phyloP scores from a whole-genome alignment of 2,797 vertebrate species.

The Trematomus bernacchii region DNA sequence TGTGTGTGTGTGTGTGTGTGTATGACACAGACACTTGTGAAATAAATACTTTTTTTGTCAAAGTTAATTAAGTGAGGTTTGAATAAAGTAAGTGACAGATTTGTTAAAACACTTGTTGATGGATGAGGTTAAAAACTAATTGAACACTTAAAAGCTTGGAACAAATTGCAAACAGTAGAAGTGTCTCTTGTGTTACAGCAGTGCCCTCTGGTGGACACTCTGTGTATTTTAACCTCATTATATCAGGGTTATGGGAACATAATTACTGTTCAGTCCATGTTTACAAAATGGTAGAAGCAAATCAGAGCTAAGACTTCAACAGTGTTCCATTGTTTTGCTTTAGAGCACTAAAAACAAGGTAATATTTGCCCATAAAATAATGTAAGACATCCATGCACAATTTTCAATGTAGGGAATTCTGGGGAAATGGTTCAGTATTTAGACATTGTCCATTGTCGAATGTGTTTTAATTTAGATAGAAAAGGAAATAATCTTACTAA shows the following conservation, averaged over 20 bases:
- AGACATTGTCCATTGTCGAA: neutral
- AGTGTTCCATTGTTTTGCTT: neutral
- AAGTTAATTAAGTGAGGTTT: conserved; percentile 35
- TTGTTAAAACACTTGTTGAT: conserved; percentile 20
- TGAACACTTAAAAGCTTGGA: conserved; percentile 7
- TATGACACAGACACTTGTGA: neutral
- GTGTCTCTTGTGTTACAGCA: conserved; percentile 44
- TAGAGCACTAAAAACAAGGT: neutral
- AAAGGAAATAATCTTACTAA: conserved; percentile 17
- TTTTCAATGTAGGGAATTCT: neutral
- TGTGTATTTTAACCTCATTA: neutral
- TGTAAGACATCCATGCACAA: neutral
- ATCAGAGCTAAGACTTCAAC: neutral
- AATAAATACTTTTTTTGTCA: conserved; percentile 13
- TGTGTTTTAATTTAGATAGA: conserved; percentile 24
- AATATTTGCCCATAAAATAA: neutral
- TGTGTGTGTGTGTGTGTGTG: neutral
- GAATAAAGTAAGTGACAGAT: conserved; percentile 9
- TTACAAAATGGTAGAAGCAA: neutral
- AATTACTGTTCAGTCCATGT: neutral
- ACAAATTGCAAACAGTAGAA: neutral
- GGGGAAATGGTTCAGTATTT: conserved; percentile 4
- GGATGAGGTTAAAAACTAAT: neutral
- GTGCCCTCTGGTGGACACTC: conserved; percentile 69
- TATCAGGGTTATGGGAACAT: neutral